Evolutionary conservation across 2,797 vertebrate genomes (phyloP), one percentile per base, ranked within the genome.

Genomic region (Sebastes melanostomus): DNA sequence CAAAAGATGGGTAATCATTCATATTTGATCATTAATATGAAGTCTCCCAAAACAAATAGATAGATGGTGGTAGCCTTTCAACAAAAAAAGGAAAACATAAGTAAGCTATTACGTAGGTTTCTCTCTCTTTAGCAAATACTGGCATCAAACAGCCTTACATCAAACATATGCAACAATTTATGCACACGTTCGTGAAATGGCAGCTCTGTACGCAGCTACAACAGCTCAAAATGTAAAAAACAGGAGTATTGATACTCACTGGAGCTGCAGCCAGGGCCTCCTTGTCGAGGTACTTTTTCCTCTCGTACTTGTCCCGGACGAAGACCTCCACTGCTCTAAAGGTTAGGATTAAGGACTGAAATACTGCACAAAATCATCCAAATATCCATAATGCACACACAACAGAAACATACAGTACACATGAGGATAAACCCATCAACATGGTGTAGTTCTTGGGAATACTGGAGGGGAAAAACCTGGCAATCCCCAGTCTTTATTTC

Each of bases 251-350:
- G 54, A 63, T 71, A 97, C 98, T 98, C 97, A 99, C 98, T 78
- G 92, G 94, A 89, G 95, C 92, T 89, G 96, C 77, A 75, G 95
- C 94, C 87, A 89, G 20, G 52, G 95, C 96, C 77, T 97, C 98
- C 95, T 97, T 97, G 93, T 99, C 95, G 0, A 97, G 97, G 91
- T 98, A 99, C 91, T 98, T 98, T 96, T 99, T 99, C 95, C 97
- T 98, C 92, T 99, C 98, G 0, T 99, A 99, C 92, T 99, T 99
- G 96, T 99, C 98, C 93, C 98, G 97, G 95, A 99, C 98, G 95
- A 99, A 99, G 94, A 99, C 97, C 89, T 99, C 98, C 94, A 99
- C 98, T 65, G 98, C 96, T 98, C 98, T 99, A 95, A 93, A 46
- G 92, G 29, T 16, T 36, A 72, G 61, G n/a, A 90, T 97, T 96